A percentile compares a stretch with the other conserved stretches of the same genome.
These are phyloP conservation scores for Argyresthia goedartella DNA, from an alignment of 2,888 invertebrate genomes.

Conservation along the genomic window DNA sequence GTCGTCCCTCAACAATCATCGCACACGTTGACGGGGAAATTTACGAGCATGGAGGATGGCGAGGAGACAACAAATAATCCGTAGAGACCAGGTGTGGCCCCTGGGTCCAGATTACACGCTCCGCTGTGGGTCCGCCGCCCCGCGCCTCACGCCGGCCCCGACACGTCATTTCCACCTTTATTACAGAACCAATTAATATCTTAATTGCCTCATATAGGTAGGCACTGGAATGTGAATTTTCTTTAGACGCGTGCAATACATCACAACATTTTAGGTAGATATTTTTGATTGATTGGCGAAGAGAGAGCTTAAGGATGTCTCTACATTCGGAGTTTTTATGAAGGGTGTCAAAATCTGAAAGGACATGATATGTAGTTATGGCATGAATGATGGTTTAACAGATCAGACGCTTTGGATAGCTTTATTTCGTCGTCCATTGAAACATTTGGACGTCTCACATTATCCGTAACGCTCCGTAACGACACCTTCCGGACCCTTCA, in stretches of 20 bases:
- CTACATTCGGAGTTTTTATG: neutral
- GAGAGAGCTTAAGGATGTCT: no score
- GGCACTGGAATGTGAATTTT: slow-evolving; percentile 26
- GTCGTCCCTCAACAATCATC: slow-evolving; percentile 62
- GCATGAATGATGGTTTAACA: slow-evolving; percentile 3
- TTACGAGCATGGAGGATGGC: slow-evolving; percentile 64
- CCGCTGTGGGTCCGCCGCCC: slow-evolving; percentile 52
- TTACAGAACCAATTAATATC: slow-evolving; percentile 54
- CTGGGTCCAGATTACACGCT: slow-evolving; percentile 28
- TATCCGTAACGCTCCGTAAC: slow-evolving; percentile 57
- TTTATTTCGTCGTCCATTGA: slow-evolving; percentile 7
- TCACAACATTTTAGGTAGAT: slow-evolving; percentile 1
- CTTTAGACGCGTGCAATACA: slow-evolving; percentile 11
- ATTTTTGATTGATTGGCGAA: neutral
- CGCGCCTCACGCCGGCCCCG: slow-evolving; percentile 15
- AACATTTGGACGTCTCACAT: slow-evolving; percentile 34
- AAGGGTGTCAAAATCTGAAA: slow-evolving; percentile 1
- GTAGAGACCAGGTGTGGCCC: slow-evolving; percentile 55
- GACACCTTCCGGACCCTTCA: slow-evolving; percentile 66
- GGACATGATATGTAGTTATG: neutral
- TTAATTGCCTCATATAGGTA: slow-evolving; percentile 38
- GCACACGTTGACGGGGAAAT: slow-evolving; percentile 68
- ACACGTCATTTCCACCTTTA: slow-evolving; percentile 2
- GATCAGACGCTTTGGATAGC: slow-evolving; percentile 2
- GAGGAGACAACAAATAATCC: slow-evolving; percentile 65